Base-by-base conservation (phyloP, 92 coral and sea anemone genomes). In the Actinostola sp. region DNA sequence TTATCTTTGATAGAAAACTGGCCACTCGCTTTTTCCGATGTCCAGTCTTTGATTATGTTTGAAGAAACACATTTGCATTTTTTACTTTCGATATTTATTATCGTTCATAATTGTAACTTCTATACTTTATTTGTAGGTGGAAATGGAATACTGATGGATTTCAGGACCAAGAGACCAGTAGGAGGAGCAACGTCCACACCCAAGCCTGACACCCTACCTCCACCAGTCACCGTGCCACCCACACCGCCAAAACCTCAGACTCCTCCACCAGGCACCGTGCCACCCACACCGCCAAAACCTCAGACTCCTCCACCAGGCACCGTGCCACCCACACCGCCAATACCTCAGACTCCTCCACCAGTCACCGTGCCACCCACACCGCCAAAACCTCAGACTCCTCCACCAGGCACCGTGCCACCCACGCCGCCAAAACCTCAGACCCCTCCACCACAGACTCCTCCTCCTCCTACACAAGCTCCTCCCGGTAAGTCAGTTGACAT, bases 111-210 rank as follows among this genome's bases (percentile, higher is more conserved):
- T n/a, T n/a, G n/a, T n/a, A n/a, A n/a, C n/a, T 23, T 52, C 6
- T 24, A 23, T 23, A 1, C 49, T 63, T 9, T 58, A 13, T 14
- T 75, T 28, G 10, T 58, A 90, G 97, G 72, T 72, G 97, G 97
- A 42, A 70, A 73, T 23, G 97, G 97, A 1, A 65, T 80, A 15
- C 45, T 87, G 26, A 90, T 90, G 92, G 78, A 90, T 64, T 90
- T 90, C 79, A 81, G 82, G 78, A 90, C 97, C 28, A 90, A 90
- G 78, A 78, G 85, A 50, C 92, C 89, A 44, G 88, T 90, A 0
- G 87, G 79, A 42, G 69, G 72, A 67, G 69, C 25, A 8, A 86
- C 96, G 16, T 35, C 79, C 21, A 76, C 60, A 27, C 84, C 91
- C 48, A 58, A 71, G 12, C 66, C 82, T 6, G 25, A 53, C 2